Conservation (phyloP, 1,140 invertebrate species). For the Radopholus similis region DNA sequence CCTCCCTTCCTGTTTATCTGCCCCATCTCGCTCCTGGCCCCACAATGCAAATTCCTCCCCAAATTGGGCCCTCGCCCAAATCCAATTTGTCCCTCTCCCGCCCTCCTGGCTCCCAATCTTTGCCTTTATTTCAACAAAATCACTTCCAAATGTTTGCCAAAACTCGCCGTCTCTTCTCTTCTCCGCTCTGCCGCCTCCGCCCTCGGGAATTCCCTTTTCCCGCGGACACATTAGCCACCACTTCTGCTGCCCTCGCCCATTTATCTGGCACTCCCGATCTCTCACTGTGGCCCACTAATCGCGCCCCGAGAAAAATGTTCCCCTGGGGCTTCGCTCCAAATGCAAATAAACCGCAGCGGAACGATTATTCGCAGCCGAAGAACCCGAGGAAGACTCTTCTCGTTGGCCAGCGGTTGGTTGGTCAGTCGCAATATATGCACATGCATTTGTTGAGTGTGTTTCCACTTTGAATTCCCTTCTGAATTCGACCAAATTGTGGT, state of each 20-base stretch:
- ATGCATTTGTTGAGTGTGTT: no score
- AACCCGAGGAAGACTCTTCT: no score
- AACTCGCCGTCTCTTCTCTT: not conserved
- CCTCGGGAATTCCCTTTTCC: not conserved
- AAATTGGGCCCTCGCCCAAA: not conserved
- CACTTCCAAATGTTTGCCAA: not conserved
- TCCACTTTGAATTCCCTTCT: no score
- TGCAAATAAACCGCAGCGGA: not conserved
- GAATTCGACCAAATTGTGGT: no score
- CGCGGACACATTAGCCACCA: not conserved
- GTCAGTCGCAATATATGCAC: no score
- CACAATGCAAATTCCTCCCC: not conserved
- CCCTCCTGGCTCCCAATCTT: not conserved
- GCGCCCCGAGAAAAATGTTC: not conserved
- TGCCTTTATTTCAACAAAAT: not conserved
- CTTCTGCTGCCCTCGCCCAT: not conserved
- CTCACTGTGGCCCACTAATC: not conserved
- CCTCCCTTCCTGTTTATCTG: not conserved
- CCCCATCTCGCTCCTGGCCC: not conserved
- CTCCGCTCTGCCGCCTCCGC: not conserved
- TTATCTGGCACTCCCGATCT: not conserved
- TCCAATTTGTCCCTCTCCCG: not conserved
- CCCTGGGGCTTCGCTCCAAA: not conserved
- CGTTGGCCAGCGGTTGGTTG: no score
- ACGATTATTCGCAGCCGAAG: conserved; percentile 3